Evolutionary conservation across 2,888 invertebrate species (phyloP).

Genomic region (Cheilosia soror): DNA sequence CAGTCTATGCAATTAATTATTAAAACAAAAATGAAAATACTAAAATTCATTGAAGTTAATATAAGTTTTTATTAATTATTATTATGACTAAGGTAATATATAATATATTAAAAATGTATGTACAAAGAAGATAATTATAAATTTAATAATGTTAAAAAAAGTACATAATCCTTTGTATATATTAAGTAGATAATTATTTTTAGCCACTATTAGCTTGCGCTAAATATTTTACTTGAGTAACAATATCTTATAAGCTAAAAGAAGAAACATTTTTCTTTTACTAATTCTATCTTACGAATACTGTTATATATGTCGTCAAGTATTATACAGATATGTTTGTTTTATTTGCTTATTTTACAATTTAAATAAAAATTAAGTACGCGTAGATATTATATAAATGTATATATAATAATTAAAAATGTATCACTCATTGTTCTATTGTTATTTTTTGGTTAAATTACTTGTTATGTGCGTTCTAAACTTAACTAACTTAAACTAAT

Average conservation of each 20-base stretch:
- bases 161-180: neutral
- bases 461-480: slow-evolving; percentile 35
- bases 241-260: slow-evolving; percentile 6
- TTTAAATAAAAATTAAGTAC: slow-evolving; percentile 72
- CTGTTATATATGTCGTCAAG: slow-evolving; percentile 44
- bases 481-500: slow-evolving; percentile 6
- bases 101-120: slow-evolving; percentile 49
- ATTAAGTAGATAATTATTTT: slow-evolving; percentile 19
- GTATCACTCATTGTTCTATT: slow-evolving; percentile 75
- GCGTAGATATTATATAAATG: slow-evolving; percentile 1
- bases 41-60: neutral
- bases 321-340: slow-evolving; percentile 68
- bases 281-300: slow-evolving; percentile 55
- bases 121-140: slow-evolving; percentile 57
- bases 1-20: too few species aligned
- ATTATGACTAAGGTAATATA: slow-evolving; percentile 40
- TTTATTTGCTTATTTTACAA: slow-evolving; percentile 34
- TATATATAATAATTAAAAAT: slow-evolving; percentile 52
- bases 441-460: slow-evolving; percentile 74
- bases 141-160: slow-evolving; percentile 34
- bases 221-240: slow-evolving; percentile 20
- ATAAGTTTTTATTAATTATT: slow-evolving; percentile 39
- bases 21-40: neutral
- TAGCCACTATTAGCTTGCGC: neutral
- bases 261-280: slow-evolving; percentile 19